A percentile compares a stretch with the other conserved stretches of the same genome.
phyloP scores from a whole-genome alignment of 1,140 invertebrate species.

The Trypoxylus dichotomus region DNA sequence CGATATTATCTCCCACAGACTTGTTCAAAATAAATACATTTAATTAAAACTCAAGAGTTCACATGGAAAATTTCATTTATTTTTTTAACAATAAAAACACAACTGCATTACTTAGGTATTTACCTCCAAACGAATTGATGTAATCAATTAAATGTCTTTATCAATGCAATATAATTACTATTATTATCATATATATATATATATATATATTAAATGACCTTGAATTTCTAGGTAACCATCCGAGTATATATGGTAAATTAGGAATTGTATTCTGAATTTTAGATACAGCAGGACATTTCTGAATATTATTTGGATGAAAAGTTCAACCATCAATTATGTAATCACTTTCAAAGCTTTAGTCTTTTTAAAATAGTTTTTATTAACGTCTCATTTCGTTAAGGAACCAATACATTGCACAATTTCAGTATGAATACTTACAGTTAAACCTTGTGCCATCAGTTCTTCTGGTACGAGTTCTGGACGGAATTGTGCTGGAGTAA shows the following conservation, averaged over 20 bases:
- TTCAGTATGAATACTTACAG: constrained; percentile 63
- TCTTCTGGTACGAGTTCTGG: constrained; percentile 93
- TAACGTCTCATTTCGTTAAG: no score
- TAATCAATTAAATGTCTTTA: background rate
- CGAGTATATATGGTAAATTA: no score
- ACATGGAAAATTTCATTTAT: background rate
- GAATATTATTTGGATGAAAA: no score
- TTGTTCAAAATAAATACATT: background rate
- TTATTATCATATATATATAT: no score
- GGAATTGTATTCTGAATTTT: no score
- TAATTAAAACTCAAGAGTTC: background rate
- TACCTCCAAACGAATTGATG: background rate
- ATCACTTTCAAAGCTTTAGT: no score
- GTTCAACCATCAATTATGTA: background rate
- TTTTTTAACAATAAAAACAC: background rate
- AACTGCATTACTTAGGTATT: background rate
- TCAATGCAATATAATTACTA: background rate
- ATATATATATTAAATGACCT: no score
- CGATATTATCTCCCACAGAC: background rate
- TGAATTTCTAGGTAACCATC: no score
- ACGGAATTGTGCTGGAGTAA: constrained; percentile 86
- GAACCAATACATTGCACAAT: no score
- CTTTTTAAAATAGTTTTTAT: no score
- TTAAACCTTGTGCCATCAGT: constrained; percentile 89
- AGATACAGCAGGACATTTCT: no score